These are phyloP conservation scores for Pachycephus smyrnensis DNA, from an alignment of 2,888 invertebrate genomes.

Conservation along the genomic window DNA sequence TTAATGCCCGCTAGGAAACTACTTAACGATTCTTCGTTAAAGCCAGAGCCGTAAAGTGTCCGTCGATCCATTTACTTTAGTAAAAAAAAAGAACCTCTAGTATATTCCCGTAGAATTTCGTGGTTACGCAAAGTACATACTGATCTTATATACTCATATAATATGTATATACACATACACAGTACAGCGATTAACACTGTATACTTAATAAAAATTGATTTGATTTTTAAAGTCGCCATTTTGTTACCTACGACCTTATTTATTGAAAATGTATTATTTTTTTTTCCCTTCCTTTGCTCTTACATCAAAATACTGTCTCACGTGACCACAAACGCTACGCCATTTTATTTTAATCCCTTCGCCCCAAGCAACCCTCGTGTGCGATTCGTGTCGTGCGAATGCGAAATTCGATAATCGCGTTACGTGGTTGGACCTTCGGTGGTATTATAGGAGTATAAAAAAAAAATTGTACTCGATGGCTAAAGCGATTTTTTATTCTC, in stretches of 20 bases:
- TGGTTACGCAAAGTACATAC: background rate
- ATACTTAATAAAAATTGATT: too few relatives aligned
- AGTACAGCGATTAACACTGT: too few relatives aligned
- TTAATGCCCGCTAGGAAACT: conserved; percentile 4
- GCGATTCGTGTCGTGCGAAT: background rate
- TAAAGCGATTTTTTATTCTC: background rate
- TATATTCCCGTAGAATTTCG: background rate
- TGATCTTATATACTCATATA: background rate
- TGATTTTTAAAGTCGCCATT: too few relatives aligned
- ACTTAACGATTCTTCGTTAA: conserved; percentile 12
- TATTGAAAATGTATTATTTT: background rate
- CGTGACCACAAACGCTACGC: too few relatives aligned
- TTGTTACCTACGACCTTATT: too few relatives aligned
- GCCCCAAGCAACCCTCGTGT: background rate
- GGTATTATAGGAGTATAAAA: background rate
- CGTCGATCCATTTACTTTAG: background rate
- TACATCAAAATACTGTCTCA: background rate
- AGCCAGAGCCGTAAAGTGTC: background rate
- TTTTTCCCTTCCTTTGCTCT: too few relatives aligned
- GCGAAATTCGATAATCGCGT: background rate
- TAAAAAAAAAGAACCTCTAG: background rate
- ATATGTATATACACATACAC: background rate
- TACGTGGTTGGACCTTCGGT: background rate
- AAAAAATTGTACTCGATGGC: background rate
- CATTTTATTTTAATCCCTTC: background rate